Conservation (phyloP, 2,797 vertebrate species). For the Pangasius krempfi region DNA sequence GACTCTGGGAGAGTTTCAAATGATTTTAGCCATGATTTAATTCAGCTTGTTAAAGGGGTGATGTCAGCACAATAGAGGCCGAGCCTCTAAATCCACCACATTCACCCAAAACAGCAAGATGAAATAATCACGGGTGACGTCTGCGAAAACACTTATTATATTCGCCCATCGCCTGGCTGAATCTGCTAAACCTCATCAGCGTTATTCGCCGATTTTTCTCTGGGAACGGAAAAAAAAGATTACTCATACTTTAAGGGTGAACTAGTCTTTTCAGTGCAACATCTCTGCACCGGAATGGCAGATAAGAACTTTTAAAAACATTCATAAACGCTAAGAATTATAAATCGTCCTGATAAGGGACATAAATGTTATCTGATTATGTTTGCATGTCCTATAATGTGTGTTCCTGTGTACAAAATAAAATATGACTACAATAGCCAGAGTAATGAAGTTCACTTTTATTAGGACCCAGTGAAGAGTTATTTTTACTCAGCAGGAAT, state of each 20-base stretch:
- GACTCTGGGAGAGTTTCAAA: conserved; percentile 78
- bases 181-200: conserved; percentile 87
- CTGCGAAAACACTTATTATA: conserved; percentile 92
- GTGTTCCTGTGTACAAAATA: not conserved
- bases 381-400: not conserved
- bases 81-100: conserved; percentile 87
- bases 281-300: conserved; percentile 61
- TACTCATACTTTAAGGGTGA: conserved; percentile 70
- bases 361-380: not conserved
- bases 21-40: conserved; percentile 83
- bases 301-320: conserved; percentile 13
- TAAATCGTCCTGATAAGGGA: not conserved
- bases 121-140: conserved; percentile 89
- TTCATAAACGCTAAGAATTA: not conserved
- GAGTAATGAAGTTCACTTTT: conserved; percentile 44
- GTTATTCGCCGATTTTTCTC: conserved; percentile 75
- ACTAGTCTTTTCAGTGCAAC: conserved; percentile 71
- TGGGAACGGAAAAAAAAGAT: conserved; percentile 67
- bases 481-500: conserved; percentile 52
- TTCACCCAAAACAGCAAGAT: conserved; percentile 87
- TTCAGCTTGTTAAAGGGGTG: conserved; percentile 82
- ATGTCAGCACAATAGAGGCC: conserved; percentile 87
- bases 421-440: conserved; percentile 31
- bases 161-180: conserved; percentile 85
- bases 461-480: conserved; percentile 48